phyloP scores from a whole-genome alignment of 2,113 vertebrate genomes.

The Thalassoma bifasciatum region DNA sequence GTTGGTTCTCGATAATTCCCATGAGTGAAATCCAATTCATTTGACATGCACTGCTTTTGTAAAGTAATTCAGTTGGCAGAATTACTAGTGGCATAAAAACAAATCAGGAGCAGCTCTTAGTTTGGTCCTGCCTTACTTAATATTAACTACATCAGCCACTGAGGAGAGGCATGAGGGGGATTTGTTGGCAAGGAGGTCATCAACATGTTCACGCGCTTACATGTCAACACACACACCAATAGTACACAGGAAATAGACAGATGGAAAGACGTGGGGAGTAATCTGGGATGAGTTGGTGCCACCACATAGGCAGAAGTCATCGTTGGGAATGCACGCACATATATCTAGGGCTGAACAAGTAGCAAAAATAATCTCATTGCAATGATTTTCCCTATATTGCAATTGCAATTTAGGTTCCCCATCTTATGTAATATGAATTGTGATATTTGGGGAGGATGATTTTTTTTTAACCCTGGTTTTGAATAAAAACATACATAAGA shows the following conservation, averaged over 20 bases:
- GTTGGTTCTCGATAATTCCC: constrained; percentile 38
- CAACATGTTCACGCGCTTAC: background rate
- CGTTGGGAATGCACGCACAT: background rate
- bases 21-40: constrained; percentile 40
- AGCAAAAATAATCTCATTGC: no score
- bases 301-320: constrained; percentile 3
- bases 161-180: background rate
- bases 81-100: constrained; percentile 3
- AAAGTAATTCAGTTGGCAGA: background rate
- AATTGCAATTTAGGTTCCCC: no score
- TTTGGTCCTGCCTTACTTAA: background rate
- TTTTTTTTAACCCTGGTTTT: no score
- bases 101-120: background rate
- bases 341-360: no score
- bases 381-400: no score
- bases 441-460: no score
- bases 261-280: constrained; percentile 36
- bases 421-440: no score
- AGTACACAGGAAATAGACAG: constrained; percentile 4
- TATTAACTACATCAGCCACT: constrained; percentile 7
- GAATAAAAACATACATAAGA: no score
- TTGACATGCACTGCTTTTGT: constrained; percentile 12
- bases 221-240: background rate
- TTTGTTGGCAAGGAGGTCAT: constrained; percentile 1
- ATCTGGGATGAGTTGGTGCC: constrained; percentile 25